These are phyloP conservation scores for Tenthredo amoena DNA, from an alignment of 2,888 invertebrate species.

Conservation along the genomic window DNA sequence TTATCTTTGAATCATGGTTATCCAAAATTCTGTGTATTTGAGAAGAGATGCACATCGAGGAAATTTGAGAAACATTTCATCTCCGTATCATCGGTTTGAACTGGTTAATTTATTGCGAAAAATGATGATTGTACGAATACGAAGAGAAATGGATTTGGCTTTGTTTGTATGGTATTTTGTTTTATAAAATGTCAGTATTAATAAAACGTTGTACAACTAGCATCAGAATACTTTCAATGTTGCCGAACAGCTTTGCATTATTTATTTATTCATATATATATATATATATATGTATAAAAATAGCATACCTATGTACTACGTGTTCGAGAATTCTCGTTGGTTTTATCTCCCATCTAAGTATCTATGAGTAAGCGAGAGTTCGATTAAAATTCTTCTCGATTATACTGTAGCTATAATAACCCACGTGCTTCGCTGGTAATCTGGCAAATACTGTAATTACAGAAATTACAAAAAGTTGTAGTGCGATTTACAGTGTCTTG, in stretches of 20 bases:
- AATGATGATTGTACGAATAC: background rate
- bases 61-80: background rate
- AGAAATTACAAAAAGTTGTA: background rate
- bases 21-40: background rate
- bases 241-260: background rate
- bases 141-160: background rate
- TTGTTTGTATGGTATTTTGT: background rate
- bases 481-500: background rate
- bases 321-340: background rate
- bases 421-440: background rate
- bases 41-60: too few species aligned
- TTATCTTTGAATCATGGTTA: background rate
- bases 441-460: slow-evolving; percentile 40
- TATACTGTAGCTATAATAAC: slow-evolving; percentile 1
- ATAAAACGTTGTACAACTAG: background rate
- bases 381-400: slow-evolving; percentile 13
- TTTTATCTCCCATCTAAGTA: background rate
- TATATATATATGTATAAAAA: background rate
- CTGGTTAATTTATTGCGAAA: background rate
- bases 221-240: background rate
- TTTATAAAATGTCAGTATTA: slow-evolving; percentile 30
- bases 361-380: background rate
- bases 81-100: background rate
- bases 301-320: background rate
- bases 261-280: background rate